A percentile compares a stretch with the other conserved stretches of the same genome.
phyloP scores from a whole-genome alignment of 2,113 vertebrate species.

The Dipodomys spectabilis region DNA sequence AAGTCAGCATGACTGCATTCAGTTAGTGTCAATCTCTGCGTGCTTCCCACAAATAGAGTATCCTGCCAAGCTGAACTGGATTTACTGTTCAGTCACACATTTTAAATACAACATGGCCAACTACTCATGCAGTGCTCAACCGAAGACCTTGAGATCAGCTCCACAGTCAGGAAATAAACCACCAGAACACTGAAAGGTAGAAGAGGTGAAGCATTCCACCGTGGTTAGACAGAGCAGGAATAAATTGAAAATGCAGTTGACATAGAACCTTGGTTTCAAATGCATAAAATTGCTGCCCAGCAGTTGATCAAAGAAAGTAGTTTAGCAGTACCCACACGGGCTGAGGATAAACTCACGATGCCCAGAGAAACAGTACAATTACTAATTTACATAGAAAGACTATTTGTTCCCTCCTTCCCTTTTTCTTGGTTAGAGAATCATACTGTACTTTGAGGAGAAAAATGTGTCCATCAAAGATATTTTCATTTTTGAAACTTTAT shows the following conservation, averaged over 20 bases:
- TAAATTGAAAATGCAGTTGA: neutral
- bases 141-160: neutral
- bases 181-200: neutral
- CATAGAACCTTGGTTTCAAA: neutral
- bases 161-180: neutral
- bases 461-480: constrained; percentile 14
- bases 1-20: neutral
- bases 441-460: neutral
- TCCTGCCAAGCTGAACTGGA: neutral
- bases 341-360: neutral
- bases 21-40: neutral
- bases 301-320: neutral
- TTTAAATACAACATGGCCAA: constrained; percentile 4
- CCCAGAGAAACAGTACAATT: neutral
- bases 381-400: neutral
- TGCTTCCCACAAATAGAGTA: neutral
- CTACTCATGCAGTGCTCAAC: neutral
- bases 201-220: neutral
- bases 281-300: neutral
- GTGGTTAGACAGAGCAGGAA: neutral
- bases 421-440: constrained; percentile 12
- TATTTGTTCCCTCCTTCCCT: neutral
- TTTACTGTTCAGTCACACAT: neutral
- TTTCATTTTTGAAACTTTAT: constrained; percentile 36
- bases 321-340: neutral